Base-by-base conservation (phyloP, 2,113 vertebrate species). In the Pangasianodon hypophthalmus region DNA sequence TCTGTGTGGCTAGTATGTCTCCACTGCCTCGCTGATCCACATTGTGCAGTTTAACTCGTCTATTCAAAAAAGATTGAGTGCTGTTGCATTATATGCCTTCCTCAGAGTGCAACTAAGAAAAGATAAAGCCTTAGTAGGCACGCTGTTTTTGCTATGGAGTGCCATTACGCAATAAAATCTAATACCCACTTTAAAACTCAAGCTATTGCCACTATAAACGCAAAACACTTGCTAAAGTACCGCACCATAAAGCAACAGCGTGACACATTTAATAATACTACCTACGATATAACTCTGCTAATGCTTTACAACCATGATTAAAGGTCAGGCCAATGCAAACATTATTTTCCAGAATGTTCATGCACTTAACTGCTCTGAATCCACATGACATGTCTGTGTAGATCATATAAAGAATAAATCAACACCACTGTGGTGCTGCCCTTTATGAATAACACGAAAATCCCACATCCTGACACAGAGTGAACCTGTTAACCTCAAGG, bases 171-270 rank as follows among this genome's bases (percentile, higher is more conserved):
- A 83, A 82, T 82, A 41, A 88, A 56, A 84, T n/a, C 48, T 56
- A 88, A 71, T 58, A 73, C 81, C 48, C 64, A 32, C 16, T 24
- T 71, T 83, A 56, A 71, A 69, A 46, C 62, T n/a, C 29, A 6
- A 83, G 80, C 80, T 54, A 88, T 81, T 88, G 87, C 62, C 37
- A 29, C 13, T 46, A 84, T 88, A 88, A 83, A 88, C 5, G 10
- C 77, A 37, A 54, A 88, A 88, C 79, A 6, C 62, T 71, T 46
- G 21, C 62, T 50, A 46, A 71, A 56, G 29, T 46, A 67, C 32
- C 11, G 32, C 50, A 48, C 64, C 64, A 84, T 88, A 58, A 84
- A 88, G 41, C 82, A 64, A 24, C 26, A 13, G 37, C 29, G 13
- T 5, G 2, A 46, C 64, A 29, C 24, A n/a, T 71, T 73, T n/a